Percentiles rank a stretch among this genome's conserved stretches.
phyloP scores from a whole-genome alignment of 2,113 vertebrate genomes.

The Macquaria australasica region DNA sequence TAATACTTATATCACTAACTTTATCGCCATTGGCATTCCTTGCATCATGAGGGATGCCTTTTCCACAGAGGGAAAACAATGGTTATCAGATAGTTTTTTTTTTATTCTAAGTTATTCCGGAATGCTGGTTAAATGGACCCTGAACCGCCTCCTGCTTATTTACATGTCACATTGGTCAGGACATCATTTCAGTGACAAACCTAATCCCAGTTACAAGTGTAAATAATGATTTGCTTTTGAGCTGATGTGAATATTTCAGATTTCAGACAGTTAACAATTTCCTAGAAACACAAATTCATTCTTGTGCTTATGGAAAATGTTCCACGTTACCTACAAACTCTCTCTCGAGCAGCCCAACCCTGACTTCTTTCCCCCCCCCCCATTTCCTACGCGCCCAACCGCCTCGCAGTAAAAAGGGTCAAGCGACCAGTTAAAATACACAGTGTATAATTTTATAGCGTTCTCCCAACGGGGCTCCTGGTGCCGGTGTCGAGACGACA shows the following conservation, averaged over 20 bases:
- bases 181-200: background rate
- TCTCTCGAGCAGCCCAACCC: conserved; percentile 7
- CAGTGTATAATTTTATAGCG: conserved; percentile 80
- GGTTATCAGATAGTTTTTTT: conserved; percentile 65
- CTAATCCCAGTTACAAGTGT: background rate
- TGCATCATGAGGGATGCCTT: conserved; percentile 68
- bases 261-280: background rate
- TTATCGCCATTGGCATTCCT: conserved; percentile 63
- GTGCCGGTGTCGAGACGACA: conserved; percentile 78
- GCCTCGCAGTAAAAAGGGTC: conserved; percentile 66
- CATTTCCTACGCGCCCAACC: conserved; percentile 44
- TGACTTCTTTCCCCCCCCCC: background rate
- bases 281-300: background rate
- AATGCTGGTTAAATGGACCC: conserved; percentile 50
- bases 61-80: conserved; percentile 61
- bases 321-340: conserved; percentile 39
- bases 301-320: conserved; percentile 22
- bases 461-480: conserved; percentile 71
- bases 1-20: conserved; percentile 67
- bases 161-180: conserved; percentile 15
- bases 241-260: too few species aligned
- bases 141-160: conserved; percentile 19
- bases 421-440: conserved; percentile 77
- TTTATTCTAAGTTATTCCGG: conserved; percentile 46
- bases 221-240: background rate